Percentiles rank a stretch among this genome's conserved stretches.
Evolutionary conservation across 2,113 vertebrate genomes (phyloP).

Genomic region (Xenopus tropicalis): UCB_Xtro_10.0 CM004449.2:98363501-98364000

Average conservation of each 20-base stretch:
- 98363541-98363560: slow-evolving; percentile 9
- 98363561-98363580: slow-evolving; percentile 22
- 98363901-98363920: no score
- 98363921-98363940: no score
- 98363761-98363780: background rate
- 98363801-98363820: no score
- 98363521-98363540: slow-evolving; percentile 1
- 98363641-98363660: background rate
- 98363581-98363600: slow-evolving; percentile 8
- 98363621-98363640: slow-evolving; percentile 16
- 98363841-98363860: no score
- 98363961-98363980: no score
- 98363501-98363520: slow-evolving; percentile 1
- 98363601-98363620: slow-evolving; percentile 17
- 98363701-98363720: no score
- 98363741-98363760: background rate
- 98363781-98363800: no score
- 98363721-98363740: background rate
- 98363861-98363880: no score
- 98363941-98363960: no score
- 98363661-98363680: slow-evolving; percentile 7
- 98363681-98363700: background rate
- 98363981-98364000: no score
- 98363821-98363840: no score
- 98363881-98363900: no score